Evolutionary conservation across 2,888 invertebrate species (phyloP).

Genomic region (Eumacrocentrus americanus): DNA sequence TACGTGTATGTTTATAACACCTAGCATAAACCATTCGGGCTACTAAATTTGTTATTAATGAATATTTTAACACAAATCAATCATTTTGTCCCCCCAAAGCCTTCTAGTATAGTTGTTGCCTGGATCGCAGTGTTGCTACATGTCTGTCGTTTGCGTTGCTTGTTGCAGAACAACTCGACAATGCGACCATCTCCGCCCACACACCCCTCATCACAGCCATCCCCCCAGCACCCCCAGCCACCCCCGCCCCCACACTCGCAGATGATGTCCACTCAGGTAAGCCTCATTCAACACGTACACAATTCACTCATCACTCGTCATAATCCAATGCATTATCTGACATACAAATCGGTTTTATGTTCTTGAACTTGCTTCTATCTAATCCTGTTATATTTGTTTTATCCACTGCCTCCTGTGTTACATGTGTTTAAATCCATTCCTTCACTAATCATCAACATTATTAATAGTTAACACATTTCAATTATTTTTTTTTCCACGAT

Average conservation of each 20-base stretch:
- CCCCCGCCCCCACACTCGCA: conserved; percentile 80
- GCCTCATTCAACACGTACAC: conserved; percentile 51
- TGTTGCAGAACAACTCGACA: conserved; percentile 73
- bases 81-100: conserved; percentile 37
- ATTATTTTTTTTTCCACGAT: conserved; percentile 1
- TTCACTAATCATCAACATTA: not conserved
- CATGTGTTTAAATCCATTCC: not conserved
- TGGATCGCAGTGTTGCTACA: conserved; percentile 62
- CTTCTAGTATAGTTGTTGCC: conserved; percentile 57
- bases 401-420: not conserved
- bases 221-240: conserved; percentile 79
- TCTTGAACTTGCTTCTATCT: conserved; percentile 22
- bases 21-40: no score
- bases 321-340: conserved; percentile 1
- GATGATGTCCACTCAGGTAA: conserved; percentile 79
- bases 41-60: no score
- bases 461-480: not conserved
- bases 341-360: conserved; percentile 11
- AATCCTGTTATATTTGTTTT: conserved; percentile 8
- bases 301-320: conserved; percentile 42
- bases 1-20: no score
- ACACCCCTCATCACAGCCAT: conserved; percentile 90
- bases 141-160: conserved; percentile 62
- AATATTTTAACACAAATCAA: conserved; percentile 26
- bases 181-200: conserved; percentile 84